Evolutionary conservation across 2,797 vertebrate genomes (phyloP), one percentile per base, ranked within the genome.

Genomic region (Cossypha polioptera): DNA sequence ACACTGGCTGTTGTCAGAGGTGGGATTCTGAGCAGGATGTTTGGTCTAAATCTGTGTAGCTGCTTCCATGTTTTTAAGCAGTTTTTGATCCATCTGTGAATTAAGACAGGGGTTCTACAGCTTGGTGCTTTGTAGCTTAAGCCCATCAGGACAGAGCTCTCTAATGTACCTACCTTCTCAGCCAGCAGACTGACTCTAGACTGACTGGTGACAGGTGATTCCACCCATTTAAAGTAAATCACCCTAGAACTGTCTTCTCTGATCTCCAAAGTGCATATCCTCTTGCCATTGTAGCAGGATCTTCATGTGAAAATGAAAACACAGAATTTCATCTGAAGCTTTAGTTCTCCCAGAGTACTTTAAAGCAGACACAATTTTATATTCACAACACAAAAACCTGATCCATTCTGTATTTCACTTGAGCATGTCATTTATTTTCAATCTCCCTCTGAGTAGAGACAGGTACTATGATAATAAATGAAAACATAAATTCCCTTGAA

Each of bases 401-500:
- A 94, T 89, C 86, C 93, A 54, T 93, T 93, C 90, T 87, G 71
- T 94, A 85, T 95, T 85, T 95, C 92, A 78, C 68, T 78, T 86
- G 86, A 94, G 78, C 61, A 53, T 47, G 89, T 85, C 72, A 91
- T 96, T 92, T 95, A 92, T 95, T 97, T 96, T 91, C 94, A 93
- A 31, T 94, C 86, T 93, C 47, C 54, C 78, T 74, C 68, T 51
- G 81, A 87, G 86, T 24, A 92, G 67, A 74, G 59, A 88, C 90
- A 90, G 84, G 68, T 85, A 88, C 88, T 86, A 74, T 9, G 26
- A 89, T 96, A 95, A 95, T 93, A 95, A 96, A 96, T 95, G 94
- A 96, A 96, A 96, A 83, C 91, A 96, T 94, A 92, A 93, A 97
- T 95, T 94, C 68, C 47, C 36, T 91, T 85, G 72, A 94, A 94